phyloP scores from a whole-genome alignment of 1,140 invertebrate genomes.

The Littorina saxatilis region DNA sequence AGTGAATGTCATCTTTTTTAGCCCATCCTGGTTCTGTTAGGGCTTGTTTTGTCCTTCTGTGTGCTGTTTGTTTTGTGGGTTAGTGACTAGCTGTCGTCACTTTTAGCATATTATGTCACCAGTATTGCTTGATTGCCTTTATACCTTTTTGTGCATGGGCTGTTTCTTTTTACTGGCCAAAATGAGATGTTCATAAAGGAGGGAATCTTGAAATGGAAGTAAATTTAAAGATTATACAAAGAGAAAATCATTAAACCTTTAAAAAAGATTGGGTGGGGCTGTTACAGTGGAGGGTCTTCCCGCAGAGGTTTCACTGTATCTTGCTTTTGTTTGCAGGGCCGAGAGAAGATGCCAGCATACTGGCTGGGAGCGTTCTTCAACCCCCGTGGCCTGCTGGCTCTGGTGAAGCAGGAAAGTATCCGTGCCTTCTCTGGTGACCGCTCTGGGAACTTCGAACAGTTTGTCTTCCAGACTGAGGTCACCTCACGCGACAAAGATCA shows the following conservation, averaged over 20 bases:
- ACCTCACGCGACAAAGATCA: conserved; percentile 75
- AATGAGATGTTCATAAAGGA: no score
- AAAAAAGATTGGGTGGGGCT: background rate
- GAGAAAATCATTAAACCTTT: no score
- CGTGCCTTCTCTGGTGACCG: conserved; percentile 64
- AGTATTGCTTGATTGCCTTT: background rate
- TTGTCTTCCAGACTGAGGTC: conserved; percentile 74
- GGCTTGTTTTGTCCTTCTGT: background rate
- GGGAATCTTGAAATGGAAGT: no score
- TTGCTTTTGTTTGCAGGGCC: conserved; percentile 59
- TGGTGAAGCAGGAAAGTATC: conserved; percentile 73
- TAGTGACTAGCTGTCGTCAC: background rate
- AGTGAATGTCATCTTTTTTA: background rate
- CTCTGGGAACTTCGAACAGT: conserved; percentile 71
- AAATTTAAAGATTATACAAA: no score
- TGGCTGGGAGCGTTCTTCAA: conserved; percentile 74
- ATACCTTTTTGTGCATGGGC: background rate
- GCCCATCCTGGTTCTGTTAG: background rate
- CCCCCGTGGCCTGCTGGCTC: conserved; percentile 68
- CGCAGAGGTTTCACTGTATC: no score
- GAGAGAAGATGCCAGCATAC: conserved; percentile 74
- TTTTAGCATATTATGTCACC: background rate
- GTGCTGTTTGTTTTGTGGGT: background rate
- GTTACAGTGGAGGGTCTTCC: no score
- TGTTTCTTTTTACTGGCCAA: no score